Base-by-base conservation (phyloP, 2,113 vertebrate genomes). In the Brienomyrus longianalis region DNA sequence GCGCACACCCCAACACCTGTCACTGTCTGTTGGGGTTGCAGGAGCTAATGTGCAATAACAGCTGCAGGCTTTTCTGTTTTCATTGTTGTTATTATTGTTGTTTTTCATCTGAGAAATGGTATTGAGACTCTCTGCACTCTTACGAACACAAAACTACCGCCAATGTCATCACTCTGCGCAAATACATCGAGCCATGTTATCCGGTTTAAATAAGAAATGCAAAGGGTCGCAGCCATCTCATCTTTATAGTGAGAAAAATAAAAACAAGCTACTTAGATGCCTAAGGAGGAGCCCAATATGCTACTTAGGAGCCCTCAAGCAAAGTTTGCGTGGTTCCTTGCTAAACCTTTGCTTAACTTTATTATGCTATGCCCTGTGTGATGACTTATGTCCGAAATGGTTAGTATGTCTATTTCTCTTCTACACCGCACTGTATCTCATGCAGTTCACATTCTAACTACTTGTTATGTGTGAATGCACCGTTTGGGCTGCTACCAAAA, bases 1-100 rank as follows among this genome's bases (percentile, higher is more conserved):
- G 17, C 59, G 87, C 47, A 43, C 86, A 54, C 13, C n/a, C 86
- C n/a, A 52, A 27, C 86, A 87, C 86, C 86, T 87, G 86, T 87
- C 50, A 39, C 51, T 21, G 50, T 7, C 50, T 35, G 50, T 54
- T 23, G 47, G 45, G 43, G 48, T 50, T n/a, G 9, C 21, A n/a
- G 45, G 83, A 51, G 48, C 6, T 8, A 27, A 51, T 15, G 45
- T 85, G 45, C n/a, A 5, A 27, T 27, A 84, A 48, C 35, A 85
- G 39, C 83, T 47, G 83, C 19, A 51, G 83, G 8, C 83, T 48
- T 48, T 84, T 84, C 35, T 7, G 39, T 80, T 39, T 17, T 80
- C 35, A 35, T 74, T 35, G 31, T 74, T 74, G 31, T 74, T 74
- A 13, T 74, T 70, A 13, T 35, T 77, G 11, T 43, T 43, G 13